Percentiles rank a stretch among this genome's conserved stretches.
Evolutionary conservation across 2,797 vertebrate genomes (phyloP).

Genomic region (Mormyrops boulengeri): DNA sequence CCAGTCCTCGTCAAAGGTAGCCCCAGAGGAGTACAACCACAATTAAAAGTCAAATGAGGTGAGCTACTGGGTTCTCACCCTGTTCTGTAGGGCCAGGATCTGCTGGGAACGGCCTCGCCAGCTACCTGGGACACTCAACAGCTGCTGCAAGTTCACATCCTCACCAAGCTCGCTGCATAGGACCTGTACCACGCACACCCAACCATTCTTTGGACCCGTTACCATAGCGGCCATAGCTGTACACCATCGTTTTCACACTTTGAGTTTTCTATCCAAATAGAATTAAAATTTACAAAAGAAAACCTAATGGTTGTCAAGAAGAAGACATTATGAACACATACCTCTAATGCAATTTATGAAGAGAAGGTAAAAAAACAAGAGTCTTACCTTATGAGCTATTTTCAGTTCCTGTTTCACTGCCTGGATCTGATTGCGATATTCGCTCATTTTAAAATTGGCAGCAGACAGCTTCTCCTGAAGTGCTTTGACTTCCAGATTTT

Average conservation of each 20-base stretch:
- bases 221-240: not conserved
- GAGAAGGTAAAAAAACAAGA: not conserved
- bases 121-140: constrained; percentile 65
- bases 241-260: not conserved
- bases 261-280: not conserved
- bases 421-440: constrained; percentile 87
- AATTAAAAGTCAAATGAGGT: not conserved
- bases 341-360: not conserved
- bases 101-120: constrained; percentile 89
- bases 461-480: constrained; percentile 77
- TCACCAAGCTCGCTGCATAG: constrained; percentile 81
- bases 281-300: not conserved
- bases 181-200: constrained; percentile 56
- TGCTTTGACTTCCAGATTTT: constrained; percentile 64
- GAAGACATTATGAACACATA: not conserved
- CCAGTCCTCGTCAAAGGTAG: not conserved
- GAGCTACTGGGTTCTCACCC: constrained; percentile 57
- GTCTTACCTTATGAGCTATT: constrained; percentile 79
- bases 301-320: not conserved
- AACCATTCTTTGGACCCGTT: not conserved
- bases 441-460: constrained; percentile 72
- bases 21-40: not conserved
- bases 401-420: constrained; percentile 78
- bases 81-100: constrained; percentile 77
- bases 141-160: constrained; percentile 72